phyloP scores from a whole-genome alignment of 2,888 invertebrate genomes.

The Zygothrica quintamaculata region DNA sequence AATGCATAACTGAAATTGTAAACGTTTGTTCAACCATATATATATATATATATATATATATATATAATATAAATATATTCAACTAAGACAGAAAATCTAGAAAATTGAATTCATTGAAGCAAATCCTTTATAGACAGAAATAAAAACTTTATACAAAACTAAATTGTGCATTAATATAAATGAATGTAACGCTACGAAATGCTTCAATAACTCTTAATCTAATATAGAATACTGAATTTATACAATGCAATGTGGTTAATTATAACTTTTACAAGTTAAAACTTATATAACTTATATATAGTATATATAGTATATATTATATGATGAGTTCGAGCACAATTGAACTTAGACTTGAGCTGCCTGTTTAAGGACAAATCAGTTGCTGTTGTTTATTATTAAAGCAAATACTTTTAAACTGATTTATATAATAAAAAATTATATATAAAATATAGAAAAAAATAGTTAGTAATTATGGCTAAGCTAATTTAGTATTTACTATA shows the following conservation, averaged over 20 bases:
- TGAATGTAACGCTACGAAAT: conserved; percentile 2
- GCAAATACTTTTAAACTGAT: too few relatives aligned
- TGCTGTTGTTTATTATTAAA: too few relatives aligned
- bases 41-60: conserved; percentile 6
- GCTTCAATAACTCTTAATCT: not conserved
- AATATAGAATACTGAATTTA: not conserved
- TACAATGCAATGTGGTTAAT: not conserved
- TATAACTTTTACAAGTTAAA: not conserved
- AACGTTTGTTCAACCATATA: conserved; percentile 19
- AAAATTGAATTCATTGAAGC: conserved; percentile 33
- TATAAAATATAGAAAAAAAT: too few relatives aligned
- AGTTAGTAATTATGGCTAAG: too few relatives aligned
- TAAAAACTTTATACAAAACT: conserved; percentile 26
- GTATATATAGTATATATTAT: too few relatives aligned
- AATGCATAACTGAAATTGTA: conserved; percentile 41
- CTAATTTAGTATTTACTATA: too few relatives aligned
- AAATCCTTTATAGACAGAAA: conserved; percentile 10
- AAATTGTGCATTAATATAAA: conserved; percentile 33
- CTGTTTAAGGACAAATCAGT: too few relatives aligned
- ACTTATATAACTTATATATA: too few relatives aligned
- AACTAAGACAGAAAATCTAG: not conserved
- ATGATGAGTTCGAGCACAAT: too few relatives aligned
- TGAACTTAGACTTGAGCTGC: too few relatives aligned
- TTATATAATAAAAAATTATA: too few relatives aligned
- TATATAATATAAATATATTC: conserved; percentile 11